phyloP scores from a whole-genome alignment of 2,113 vertebrate species.

The Muscicapa adusta region DNA sequence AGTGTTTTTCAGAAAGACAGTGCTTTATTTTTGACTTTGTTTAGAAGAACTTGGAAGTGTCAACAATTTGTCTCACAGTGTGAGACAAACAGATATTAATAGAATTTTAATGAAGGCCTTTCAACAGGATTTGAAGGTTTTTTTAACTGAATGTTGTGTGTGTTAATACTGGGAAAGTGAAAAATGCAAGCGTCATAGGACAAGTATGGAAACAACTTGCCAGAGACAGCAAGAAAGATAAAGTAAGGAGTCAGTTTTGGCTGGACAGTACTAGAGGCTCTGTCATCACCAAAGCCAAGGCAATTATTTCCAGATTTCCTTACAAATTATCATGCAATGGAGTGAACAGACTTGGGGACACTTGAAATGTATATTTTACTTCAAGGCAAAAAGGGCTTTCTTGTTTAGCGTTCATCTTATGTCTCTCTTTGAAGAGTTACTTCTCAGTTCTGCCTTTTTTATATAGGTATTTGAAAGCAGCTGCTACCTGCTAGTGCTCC shows the following conservation, averaged over 20 bases:
- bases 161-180: neutral
- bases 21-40: conserved; percentile 39
- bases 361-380: neutral
- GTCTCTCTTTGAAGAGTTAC: neutral
- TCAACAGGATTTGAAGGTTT: conserved; percentile 15
- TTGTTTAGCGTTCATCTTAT: neutral
- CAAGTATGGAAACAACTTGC: neutral
- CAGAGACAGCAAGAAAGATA: neutral
- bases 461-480: neutral
- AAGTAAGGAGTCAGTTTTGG: neutral
- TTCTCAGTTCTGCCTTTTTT: neutral
- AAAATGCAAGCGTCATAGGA: neutral
- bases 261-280: neutral
- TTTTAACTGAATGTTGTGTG: neutral
- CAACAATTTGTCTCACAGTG: conserved; percentile 44
- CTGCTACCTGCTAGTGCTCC: neutral
- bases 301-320: neutral
- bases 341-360: neutral
- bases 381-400: neutral
- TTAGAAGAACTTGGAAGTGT: conserved; percentile 23
- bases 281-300: neutral
- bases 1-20: neutral
- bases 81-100: conserved; percentile 67
- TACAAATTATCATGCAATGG: neutral
- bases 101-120: conserved; percentile 56